Evolutionary conservation across 1,140 invertebrate genomes (phyloP).

Genomic region (Lepidotrigona ventralis): DNA sequence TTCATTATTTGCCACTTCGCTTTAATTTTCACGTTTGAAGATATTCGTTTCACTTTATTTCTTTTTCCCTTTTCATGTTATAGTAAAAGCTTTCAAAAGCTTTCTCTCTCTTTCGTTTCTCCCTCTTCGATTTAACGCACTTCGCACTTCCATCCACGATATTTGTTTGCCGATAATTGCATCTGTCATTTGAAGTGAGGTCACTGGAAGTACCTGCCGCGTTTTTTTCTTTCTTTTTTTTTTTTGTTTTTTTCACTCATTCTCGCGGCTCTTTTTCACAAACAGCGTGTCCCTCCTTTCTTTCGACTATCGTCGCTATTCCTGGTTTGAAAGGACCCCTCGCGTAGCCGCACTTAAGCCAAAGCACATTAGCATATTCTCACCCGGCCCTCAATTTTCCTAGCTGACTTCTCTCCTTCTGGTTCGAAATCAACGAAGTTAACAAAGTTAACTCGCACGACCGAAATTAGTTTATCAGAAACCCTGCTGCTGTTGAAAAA

Average conservation of each 20-base stretch:
- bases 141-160: background rate
- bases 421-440: conserved; percentile 26
- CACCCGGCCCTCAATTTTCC: conserved; percentile 47
- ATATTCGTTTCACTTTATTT: background rate
- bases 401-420: background rate
- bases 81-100: background rate
- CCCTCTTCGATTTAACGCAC: background rate
- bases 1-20: background rate
- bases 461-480: conserved; percentile 31
- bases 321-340: conserved; percentile 21
- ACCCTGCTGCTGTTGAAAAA: conserved; percentile 12
- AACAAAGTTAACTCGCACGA: conserved; percentile 33
- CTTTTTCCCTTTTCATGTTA: background rate
- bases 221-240: too few species aligned
- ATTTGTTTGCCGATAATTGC: conserved; percentile 2
- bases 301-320: background rate
- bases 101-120: background rate
- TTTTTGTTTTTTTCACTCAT: background rate
- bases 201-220: background rate
- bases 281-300: background rate
- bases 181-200: conserved; percentile 2
- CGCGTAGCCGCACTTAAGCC: conserved; percentile 31
- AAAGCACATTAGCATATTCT: conserved; percentile 60
- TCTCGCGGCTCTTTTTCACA: conserved; percentile 4
- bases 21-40: background rate